Evolutionary conservation across 1,140 invertebrate genomes (phyloP), one percentile per base, ranked within the genome.

Genomic region (Ruditapes philippinarum): DNA sequence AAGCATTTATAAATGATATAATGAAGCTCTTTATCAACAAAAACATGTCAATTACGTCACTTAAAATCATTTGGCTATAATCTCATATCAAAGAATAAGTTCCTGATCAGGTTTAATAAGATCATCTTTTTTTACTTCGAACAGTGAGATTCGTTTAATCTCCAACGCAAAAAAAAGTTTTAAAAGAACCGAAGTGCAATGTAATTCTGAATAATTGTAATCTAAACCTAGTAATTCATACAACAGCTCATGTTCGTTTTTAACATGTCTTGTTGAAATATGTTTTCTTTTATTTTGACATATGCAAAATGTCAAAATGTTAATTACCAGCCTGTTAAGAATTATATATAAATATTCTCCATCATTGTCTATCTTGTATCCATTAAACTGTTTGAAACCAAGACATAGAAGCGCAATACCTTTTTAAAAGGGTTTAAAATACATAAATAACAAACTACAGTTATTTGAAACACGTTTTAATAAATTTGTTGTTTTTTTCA

Each of bases 241-340:
- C 25, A 9, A 4, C 2, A n/a, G 57, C 25, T 62, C 42, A 62
- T 62, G 28, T 28, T 28, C 9, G 25, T 62, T 14, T 54, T 28
- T 14, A n/a, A n/a, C 25, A 62, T 62, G 22, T n/a, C 57, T 62
- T 4, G 57, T 62, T 62, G 25, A 14, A 5, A 28, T 28, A 9
- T 62, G 25, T 62, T 62, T 25, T 62, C 57, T 62, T n/a, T n/a
- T n/a, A n/a, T n/a, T n/a, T n/a, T 28, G 25, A 62, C 57, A 62
- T 28, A 62, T n/a, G 57, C 57, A 62, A 62, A 62, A 62, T 62
- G 57, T 62, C 57, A 62, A 62, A 62, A 62, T 62, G 57, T 62
- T 62, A 62, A 62, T 62, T 62, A 25, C 25, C n/a, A 28, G 57
- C 25, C 25, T 62, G 25, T 28, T 28, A 28, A 25, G n/a, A 28